phyloP scores from a whole-genome alignment of 1,140 invertebrate genomes.

The Mesaphorura yosii region DNA sequence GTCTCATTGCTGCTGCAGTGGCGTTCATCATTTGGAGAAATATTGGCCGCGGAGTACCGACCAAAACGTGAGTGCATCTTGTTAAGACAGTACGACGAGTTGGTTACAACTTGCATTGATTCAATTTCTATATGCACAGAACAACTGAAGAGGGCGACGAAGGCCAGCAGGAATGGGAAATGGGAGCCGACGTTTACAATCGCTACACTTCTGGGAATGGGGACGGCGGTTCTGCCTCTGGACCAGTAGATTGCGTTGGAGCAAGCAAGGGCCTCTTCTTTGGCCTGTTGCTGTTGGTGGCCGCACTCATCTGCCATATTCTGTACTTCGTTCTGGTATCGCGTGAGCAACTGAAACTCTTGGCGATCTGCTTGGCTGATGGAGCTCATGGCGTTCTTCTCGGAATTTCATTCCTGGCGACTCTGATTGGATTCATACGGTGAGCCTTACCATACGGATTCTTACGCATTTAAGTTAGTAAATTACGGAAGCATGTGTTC shows the following conservation, averaged over 20 bases:
- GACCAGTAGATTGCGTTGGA: conserved; percentile 78
- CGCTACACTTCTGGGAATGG: conserved; percentile 25
- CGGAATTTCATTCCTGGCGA: conserved; percentile 73
- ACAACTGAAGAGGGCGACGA: conserved; percentile 29
- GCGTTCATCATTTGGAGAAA: conserved; percentile 97
- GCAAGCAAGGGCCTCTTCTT: conserved; percentile 89
- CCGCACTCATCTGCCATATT: conserved; percentile 82
- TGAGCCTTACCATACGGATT: conserved; percentile 37
- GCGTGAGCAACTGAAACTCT: conserved; percentile 34
- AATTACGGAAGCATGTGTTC: background rate
- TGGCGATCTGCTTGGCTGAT: conserved; percentile 80
- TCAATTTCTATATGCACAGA: conserved; percentile 8
- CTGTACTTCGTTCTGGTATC: conserved; percentile 86
- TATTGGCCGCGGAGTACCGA: conserved; percentile 60
- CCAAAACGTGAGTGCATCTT: conserved; percentile 18
- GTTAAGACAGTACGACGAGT: background rate
- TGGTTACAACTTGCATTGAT: background rate
- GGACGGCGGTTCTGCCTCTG: conserved; percentile 32
- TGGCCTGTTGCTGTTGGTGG: conserved; percentile 74
- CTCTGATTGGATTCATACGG: conserved; percentile 77
- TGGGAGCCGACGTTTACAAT: conserved; percentile 29
- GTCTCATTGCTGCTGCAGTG: conserved; percentile 88
- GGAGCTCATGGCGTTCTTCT: conserved; percentile 78
- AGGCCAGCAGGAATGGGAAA: conserved; percentile 31
- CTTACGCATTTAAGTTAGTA: background rate